Conservation (phyloP, 2,888 invertebrate species). For the Melanchra persicariae region DNA sequence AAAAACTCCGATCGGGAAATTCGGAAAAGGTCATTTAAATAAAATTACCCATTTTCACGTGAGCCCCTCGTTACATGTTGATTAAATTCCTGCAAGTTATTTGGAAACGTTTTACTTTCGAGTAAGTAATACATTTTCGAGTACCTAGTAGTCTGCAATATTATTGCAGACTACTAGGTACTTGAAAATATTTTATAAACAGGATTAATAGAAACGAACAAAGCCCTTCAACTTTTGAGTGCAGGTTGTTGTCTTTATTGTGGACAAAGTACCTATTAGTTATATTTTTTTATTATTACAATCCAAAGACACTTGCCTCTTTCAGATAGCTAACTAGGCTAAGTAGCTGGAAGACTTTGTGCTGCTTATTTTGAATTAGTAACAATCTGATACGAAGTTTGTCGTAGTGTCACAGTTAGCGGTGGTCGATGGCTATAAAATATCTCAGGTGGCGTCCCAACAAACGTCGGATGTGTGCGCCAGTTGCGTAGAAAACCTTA, state of each 20-base stretch:
- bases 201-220: not conserved
- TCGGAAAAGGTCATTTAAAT: not conserved
- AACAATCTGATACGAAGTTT: constrained; percentile 15
- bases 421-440: constrained; percentile 38
- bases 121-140: constrained; percentile 3
- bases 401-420: constrained; percentile 15
- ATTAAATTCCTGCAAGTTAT: constrained; percentile 12
- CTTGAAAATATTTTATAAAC: not conserved
- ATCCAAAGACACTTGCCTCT: too few species aligned
- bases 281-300: not conserved
- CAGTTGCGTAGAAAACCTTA: constrained; percentile 46
- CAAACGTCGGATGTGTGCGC: constrained; percentile 62
- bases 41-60: not conserved
- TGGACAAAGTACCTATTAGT: too few species aligned
- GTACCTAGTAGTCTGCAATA: not conserved
- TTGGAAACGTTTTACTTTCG: constrained; percentile 15
- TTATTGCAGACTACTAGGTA: constrained; percentile 1
- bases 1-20: not conserved
- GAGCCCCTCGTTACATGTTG: constrained; percentile 11
- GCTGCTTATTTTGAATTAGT: constrained; percentile 10
- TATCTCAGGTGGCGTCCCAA: constrained; percentile 20
- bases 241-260: not conserved
- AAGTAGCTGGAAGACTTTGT: not conserved
- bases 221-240: not conserved
- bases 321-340: not conserved